Base-by-base conservation (phyloP, 2,888 invertebrate species). In the Oxystoma pomonae region DNA sequence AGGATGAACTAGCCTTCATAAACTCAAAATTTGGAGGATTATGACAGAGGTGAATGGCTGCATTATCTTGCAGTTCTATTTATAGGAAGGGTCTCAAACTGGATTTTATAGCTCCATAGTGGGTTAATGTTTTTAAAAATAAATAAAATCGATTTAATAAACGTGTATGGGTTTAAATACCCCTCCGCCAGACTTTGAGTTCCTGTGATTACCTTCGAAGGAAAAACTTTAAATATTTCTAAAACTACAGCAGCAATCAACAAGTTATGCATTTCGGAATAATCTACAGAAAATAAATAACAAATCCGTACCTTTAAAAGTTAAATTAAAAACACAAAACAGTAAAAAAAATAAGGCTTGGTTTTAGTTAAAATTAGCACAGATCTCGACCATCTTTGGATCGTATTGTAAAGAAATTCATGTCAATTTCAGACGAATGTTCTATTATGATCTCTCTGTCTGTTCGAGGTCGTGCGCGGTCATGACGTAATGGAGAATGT, bases 311-410 rank as follows among this genome's bases (percentile, higher is more conserved):
- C 62, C 62, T 62, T 50, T 56, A 21, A 19, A 59, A 22, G 56
- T 49, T 51, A 51, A 52, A 59, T 18, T 59, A 57, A 59, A 51
- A 20, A 60, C 50, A 56, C 51, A 35, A 49, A 59, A n/a, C 19
- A 53, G 5, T 16, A 9, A 53, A 16, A 53, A 53, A 53, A 5
- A 17, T n/a, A 16, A 7, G 53, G 20, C 22, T 55, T 55, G 57
- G 57, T 52, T 59, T 60, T 55, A 60, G 56, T 50, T 55, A 3
- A 59, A 59, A 59, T 18, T 35, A 63, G 56, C 18, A 60, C 63
- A 51, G 56, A 63, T 59, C 59, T 59, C 56, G 49, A 60, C 59
- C 63, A 63, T 63, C 63, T 63, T 63, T 59, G 49, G 35, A 55
- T 49, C 55, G 53, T 53, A 53, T 16, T 53, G n/a, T 19, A 19